Percentiles rank a stretch among this genome's conserved stretches.
These are phyloP conservation scores for Bergia puertoricense DNA, from an alignment of 92 coral and sea anemone species.

Conservation along the genomic window DNA sequence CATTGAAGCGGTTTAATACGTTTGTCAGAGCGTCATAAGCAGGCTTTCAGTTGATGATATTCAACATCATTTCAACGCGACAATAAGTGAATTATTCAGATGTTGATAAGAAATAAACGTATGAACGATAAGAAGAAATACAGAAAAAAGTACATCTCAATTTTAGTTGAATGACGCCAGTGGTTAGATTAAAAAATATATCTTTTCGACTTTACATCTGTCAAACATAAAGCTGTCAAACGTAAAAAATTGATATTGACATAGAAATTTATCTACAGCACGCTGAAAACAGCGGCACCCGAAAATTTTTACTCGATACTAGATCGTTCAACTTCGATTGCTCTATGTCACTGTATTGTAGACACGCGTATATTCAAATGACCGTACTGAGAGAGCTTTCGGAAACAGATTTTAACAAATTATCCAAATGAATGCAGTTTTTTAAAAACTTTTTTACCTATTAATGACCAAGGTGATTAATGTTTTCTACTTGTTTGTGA, in stretches of 20 bases:
- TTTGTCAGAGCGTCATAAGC: neutral
- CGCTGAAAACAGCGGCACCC: neutral
- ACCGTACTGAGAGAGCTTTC: neutral
- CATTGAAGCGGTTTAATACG: neutral
- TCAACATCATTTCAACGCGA: neutral
- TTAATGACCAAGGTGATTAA: neutral
- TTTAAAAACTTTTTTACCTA: too few species aligned
- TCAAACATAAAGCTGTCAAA: slow-evolving; percentile 31
- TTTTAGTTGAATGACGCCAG: slow-evolving; percentile 16
- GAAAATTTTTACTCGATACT: neutral
- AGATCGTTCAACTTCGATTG: neutral
- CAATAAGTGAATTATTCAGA: slow-evolving; percentile 21
- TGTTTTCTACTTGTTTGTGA: neutral
- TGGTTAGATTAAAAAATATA: neutral
- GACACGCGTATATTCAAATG: neutral
- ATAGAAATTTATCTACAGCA: slow-evolving; percentile 2
- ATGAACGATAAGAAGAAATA: slow-evolving; percentile 8
- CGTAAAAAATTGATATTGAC: slow-evolving; percentile 10
- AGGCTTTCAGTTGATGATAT: neutral
- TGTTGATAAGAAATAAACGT: slow-evolving; percentile 18
- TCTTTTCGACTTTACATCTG: slow-evolving; percentile 18
- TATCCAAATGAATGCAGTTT: neutral
- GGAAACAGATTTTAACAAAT: neutral
- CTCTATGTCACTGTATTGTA: neutral
- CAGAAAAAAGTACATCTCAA: slow-evolving; percentile 1